Evolutionary conservation across 1,140 invertebrate genomes (phyloP).

Genomic region (Bathynomus jamesi): DNA sequence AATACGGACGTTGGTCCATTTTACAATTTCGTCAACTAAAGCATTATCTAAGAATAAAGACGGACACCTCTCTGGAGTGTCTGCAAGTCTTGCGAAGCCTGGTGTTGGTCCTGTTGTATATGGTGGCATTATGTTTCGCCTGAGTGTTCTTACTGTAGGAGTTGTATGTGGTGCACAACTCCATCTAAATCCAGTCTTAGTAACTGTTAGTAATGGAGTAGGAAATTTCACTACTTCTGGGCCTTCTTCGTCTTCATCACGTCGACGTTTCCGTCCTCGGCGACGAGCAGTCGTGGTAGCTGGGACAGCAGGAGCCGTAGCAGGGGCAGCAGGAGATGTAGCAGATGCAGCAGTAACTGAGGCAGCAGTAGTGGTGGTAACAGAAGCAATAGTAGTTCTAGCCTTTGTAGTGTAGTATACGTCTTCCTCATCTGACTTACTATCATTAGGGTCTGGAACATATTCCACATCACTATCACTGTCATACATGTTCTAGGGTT

Average conservation of each 20-base stretch:
- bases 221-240: background rate
- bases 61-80: conserved; percentile 7
- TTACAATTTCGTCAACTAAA: background rate
- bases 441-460: background rate
- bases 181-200: background rate
- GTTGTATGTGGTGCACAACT: background rate
- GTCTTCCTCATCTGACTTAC: background rate
- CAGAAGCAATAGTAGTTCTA: background rate
- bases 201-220: background rate
- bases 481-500: background rate
- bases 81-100: background rate
- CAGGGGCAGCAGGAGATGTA: background rate
- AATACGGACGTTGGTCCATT: conserved; percentile 10
- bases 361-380: no score
- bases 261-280: background rate
- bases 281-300: background rate
- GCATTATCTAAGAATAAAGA: conserved; percentile 6
- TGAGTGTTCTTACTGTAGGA: background rate
- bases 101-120: background rate
- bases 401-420: background rate
- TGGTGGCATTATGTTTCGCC: background rate
- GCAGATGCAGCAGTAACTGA: no score
- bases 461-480: background rate
- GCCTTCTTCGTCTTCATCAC: background rate
- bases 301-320: background rate